Percentiles rank a stretch among this genome's conserved stretches.
These are phyloP conservation scores for Carcinoscorpius rotundicauda DNA, from an alignment of 1,140 invertebrate species.

Conservation along the genomic window DNA sequence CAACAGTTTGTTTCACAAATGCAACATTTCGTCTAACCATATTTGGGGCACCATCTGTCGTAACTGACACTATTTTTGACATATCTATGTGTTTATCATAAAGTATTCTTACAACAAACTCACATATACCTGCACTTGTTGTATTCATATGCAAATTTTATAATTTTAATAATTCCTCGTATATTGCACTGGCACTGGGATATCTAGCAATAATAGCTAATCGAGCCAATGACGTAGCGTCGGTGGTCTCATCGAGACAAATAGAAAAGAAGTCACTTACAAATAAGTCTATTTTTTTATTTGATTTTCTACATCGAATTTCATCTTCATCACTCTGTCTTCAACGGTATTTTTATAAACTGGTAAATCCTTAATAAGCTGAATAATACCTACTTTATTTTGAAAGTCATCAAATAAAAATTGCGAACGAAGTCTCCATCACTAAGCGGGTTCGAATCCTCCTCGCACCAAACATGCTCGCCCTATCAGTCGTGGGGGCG, in stretches of 20 bases:
- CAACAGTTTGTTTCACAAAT: slow-evolving; percentile 1
- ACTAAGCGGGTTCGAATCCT: background rate
- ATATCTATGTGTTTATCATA: background rate
- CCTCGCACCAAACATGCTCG: too few relatives aligned
- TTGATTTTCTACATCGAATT: background rate
- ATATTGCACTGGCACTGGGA: background rate
- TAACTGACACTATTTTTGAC: background rate
- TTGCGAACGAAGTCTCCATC: slow-evolving; percentile 1
- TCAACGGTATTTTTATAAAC: background rate
- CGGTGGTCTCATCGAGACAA: background rate
- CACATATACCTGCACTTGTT: background rate
- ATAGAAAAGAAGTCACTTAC: background rate
- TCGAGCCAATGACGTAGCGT: background rate
- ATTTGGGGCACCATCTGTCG: background rate
- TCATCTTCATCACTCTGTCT: background rate
- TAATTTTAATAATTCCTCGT: background rate
- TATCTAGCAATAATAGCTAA: background rate
- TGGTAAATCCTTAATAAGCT: background rate
- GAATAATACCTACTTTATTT: background rate
- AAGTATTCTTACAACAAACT: background rate
- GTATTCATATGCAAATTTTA: background rate
- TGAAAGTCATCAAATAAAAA: background rate
- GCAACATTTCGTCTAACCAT: background rate
- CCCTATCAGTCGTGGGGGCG: too few relatives aligned
- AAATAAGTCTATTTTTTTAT: background rate